A percentile compares a stretch with the other conserved stretches of the same genome.
Evolutionary conservation across 2,888 invertebrate species (phyloP).

Genomic region (Pseudeuparius sepicola): DNA sequence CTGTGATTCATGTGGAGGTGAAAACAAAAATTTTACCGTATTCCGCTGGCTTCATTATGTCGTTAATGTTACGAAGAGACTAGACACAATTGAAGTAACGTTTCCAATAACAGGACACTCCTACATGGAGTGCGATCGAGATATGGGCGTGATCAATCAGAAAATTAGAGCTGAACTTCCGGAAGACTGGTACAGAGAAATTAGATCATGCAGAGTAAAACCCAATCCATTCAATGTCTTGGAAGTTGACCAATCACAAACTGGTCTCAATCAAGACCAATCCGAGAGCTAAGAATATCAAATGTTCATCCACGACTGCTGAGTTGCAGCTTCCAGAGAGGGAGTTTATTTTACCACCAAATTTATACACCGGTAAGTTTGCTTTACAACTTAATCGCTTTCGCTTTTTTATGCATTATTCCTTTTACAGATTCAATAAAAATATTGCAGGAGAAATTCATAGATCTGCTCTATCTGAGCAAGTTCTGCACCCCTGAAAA

Average conservation of each 20-base stretch:
- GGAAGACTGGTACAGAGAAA: constrained; percentile 14
- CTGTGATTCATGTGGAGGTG: constrained; percentile 14
- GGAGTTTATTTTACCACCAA: constrained; percentile 4
- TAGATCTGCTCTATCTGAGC: constrained; percentile 6
- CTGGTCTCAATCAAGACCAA: constrained; percentile 10
- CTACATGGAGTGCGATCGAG: constrained; percentile 14
- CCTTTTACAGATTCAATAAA: constrained; percentile 1
- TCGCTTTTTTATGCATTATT: too few species aligned
- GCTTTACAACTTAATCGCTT: neutral
- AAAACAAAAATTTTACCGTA: constrained; percentile 12
- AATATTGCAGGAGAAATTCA: constrained; percentile 4
- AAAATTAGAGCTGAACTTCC: constrained; percentile 13
- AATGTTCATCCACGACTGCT: constrained; percentile 11
- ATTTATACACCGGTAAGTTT: neutral
- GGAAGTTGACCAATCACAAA: constrained; percentile 11
- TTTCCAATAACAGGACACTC: constrained; percentile 12
- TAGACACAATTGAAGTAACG: constrained; percentile 9
- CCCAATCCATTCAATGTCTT: constrained; percentile 10
- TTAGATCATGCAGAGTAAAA: constrained; percentile 15
- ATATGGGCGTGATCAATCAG: constrained; percentile 14
- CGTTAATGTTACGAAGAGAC: constrained; percentile 7
- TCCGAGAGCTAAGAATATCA: too few species aligned
- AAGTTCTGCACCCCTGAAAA: constrained; percentile 5
- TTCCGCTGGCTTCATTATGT: constrained; percentile 12
- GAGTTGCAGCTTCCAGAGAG: constrained; percentile 1